Percentiles rank a stretch among this genome's conserved stretches.
These are phyloP conservation scores for Heliothis virescens DNA, from an alignment of 1,140 invertebrate genomes.

Conservation along the genomic window DNA sequence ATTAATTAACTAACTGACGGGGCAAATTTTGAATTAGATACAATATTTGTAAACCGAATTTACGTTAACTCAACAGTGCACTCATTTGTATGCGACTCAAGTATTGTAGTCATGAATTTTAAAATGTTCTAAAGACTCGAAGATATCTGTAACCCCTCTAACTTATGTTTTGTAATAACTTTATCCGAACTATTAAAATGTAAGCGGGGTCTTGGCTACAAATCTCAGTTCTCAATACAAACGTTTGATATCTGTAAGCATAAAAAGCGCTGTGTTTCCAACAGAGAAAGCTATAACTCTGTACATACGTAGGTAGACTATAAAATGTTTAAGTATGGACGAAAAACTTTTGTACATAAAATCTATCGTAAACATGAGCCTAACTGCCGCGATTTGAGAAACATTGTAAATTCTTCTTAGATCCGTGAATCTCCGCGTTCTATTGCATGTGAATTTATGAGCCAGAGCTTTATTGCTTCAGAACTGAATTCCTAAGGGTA, in stretches of 20 bases:
- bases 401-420: constrained; percentile 20
- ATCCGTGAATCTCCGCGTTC: constrained; percentile 8
- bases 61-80: constrained; percentile 18
- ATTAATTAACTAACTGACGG: too few species aligned
- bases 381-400: constrained; percentile 23
- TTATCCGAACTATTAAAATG: too few species aligned
- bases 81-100: constrained; percentile 37
- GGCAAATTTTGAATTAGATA: too few species aligned
- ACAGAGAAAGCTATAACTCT: background rate
- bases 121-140: constrained; percentile 25
- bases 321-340: constrained; percentile 26
- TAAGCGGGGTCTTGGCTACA: too few species aligned
- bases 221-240: too few species aligned
- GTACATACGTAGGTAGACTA: constrained; percentile 6
- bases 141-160: constrained; percentile 10
- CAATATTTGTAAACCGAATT: constrained; percentile 22
- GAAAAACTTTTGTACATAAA: constrained; percentile 28
- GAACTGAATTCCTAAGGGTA: constrained; percentile 6
- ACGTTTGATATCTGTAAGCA: background rate
- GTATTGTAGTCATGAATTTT: constrained; percentile 29
- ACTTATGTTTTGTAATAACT: background rate
- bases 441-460: constrained; percentile 1
- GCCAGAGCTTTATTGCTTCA: constrained; percentile 17
- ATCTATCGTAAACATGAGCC: constrained; percentile 28
- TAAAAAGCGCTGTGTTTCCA: background rate